Base-by-base conservation (phyloP, 2,113 vertebrate genomes). In the Physeter macrocephalus region DNA sequence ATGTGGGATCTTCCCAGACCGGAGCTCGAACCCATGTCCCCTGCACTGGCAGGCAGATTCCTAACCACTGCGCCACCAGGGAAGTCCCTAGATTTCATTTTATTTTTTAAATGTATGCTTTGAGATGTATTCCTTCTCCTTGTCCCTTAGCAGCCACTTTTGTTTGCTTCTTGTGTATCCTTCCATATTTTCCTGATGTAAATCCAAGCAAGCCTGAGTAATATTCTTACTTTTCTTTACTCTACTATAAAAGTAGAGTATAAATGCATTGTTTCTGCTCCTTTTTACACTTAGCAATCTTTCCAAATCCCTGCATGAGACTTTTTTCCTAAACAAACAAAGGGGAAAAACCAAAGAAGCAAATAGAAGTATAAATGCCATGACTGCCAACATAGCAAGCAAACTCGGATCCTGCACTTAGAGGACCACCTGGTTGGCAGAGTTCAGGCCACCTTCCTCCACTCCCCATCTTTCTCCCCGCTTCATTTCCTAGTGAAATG, bases 371-470 rank as follows among this genome's bases (percentile, higher is more conserved):
- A 61, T 5, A 15, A 61, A 8, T 20, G 13, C 25, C 6, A 36
- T 52, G 57, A 41, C 13, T 8, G 71, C 6, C 4, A 12, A 23
- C 2, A 6, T 4, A 9, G 31, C 31, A 2, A 8, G 27, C 25
- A 27, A 3, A 18, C 1, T 21, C 6, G 23, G 46, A 14, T 15
- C 11, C 7, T n/a, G 52, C 3, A 3, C 2, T 9, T 3, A 31
- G 43, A 6, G 61, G 18, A n/a, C n/a, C 54, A 9, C 34, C 75
- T 61, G 49, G 39, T 36, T 13, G 87, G 67, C 54, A 14, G 5
- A 88, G 57, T 18, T 1, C 4, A 15, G 23, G 17, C 67, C 39
- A 13, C 39, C 46, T 66, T 46, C 74, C 36, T 31, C 52, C 27
- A 36, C 29, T n/a, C 36, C 15, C 43, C 20, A 1, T 25, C 34